Evolutionary conservation across 2,888 invertebrate species (phyloP).

Genomic region (Drosophila melanosoma): DNA sequence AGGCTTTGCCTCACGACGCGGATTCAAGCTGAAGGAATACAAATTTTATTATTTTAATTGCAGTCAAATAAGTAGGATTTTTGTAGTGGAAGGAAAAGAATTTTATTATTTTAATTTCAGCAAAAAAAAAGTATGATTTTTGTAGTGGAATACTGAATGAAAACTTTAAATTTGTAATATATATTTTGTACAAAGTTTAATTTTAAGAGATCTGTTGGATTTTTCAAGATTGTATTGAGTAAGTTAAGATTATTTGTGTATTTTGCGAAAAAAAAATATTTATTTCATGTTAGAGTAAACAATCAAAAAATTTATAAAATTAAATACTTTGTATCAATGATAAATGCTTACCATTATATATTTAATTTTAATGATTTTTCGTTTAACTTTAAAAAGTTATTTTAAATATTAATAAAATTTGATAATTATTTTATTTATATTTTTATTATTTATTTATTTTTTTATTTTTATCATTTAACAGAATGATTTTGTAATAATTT

Average conservation of each 20-base stretch:
- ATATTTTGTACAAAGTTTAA: neutral
- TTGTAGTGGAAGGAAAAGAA: neutral
- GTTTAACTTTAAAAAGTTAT: too few relatives aligned
- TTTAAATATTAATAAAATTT: too few relatives aligned
- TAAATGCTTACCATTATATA: too few relatives aligned
- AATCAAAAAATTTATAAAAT: too few relatives aligned
- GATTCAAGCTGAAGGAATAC: conserved; percentile 36
- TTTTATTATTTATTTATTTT: too few relatives aligned
- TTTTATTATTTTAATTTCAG: neutral
- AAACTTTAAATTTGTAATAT: neutral
- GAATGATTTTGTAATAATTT: neutral
- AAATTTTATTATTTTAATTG: neutral
- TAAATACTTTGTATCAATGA: too few relatives aligned
- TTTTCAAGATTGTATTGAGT: neutral
- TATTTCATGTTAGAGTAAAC: too few relatives aligned
- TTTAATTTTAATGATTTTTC: too few relatives aligned
- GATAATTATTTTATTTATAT: too few relatives aligned
- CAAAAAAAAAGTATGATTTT: neutral
- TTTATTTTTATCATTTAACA: too few relatives aligned
- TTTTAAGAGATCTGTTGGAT: neutral
- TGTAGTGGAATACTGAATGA: neutral
- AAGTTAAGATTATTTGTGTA: too few relatives aligned
- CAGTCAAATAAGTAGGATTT: neutral
- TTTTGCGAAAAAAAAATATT: too few relatives aligned
- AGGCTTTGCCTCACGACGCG: conserved; percentile 67